These are phyloP conservation scores for Rhineura floridana DNA, from an alignment of 2,113 vertebrate genomes.

Conservation along the genomic window DNA sequence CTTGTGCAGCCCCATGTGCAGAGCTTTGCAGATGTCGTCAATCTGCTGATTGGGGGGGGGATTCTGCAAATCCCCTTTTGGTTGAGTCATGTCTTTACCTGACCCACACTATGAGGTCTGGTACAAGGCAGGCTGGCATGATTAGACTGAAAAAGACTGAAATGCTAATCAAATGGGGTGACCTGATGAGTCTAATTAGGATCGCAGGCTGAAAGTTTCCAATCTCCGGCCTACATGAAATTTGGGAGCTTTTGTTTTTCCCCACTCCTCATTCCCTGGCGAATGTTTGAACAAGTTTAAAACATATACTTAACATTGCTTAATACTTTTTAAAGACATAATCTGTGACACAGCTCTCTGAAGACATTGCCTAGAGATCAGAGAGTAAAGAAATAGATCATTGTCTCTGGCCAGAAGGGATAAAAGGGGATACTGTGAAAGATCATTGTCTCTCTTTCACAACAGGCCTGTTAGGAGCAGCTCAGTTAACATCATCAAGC, in stretches of 20 bases:
- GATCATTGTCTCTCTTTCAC: slow-evolving; percentile 10
- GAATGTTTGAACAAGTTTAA: not conserved
- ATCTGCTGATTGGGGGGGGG: no score
- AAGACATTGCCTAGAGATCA: not conserved
- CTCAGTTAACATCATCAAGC: slow-evolving; percentile 16
- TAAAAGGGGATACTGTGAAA: not conserved
- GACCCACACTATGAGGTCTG: no score
- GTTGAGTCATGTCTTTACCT: no score
- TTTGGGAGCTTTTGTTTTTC: not conserved
- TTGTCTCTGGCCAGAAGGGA: not conserved
- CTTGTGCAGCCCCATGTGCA: no score
- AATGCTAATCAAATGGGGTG: no score
- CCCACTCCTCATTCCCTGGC: not conserved
- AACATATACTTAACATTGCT: not conserved
- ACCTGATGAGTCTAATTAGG: no score
- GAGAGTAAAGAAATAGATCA: slow-evolving; percentile 27
- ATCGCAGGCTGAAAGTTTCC: no score
- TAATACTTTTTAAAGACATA: not conserved
- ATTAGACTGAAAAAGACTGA: no score
- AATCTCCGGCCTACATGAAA: not conserved
- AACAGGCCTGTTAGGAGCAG: not conserved
- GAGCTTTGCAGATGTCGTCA: no score
- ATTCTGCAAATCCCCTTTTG: no score
- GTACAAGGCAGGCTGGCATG: no score
- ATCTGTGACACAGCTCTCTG: slow-evolving; percentile 1